phyloP scores from a whole-genome alignment of 2,888 invertebrate species.

The Schizaphis graminum region DNA sequence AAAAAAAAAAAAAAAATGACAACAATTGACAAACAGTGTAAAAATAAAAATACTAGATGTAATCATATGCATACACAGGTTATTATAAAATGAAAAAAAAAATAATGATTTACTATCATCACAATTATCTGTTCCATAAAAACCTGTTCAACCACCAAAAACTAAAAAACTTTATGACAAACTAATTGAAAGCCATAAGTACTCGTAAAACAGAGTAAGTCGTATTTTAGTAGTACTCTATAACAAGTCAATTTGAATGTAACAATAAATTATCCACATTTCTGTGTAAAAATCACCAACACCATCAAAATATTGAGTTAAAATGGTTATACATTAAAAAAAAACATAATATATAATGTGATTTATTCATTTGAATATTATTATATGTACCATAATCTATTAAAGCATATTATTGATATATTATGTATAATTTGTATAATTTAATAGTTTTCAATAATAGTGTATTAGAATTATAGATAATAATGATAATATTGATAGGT shows the following conservation, averaged over 20 bases:
- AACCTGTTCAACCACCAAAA: neutral
- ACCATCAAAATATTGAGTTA: neutral
- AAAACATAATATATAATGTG: neutral
- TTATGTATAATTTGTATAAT: neutral
- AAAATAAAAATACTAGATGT: neutral
- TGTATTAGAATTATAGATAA: no score
- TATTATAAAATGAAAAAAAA: neutral
- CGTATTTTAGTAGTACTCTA: neutral
- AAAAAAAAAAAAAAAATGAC: neutral
- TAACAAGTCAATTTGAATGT: conserved; percentile 28
- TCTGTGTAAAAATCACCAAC: neutral
- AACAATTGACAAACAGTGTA: neutral
- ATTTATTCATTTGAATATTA: neutral
- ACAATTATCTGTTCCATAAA: neutral
- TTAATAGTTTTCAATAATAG: neutral
- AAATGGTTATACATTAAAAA: neutral
- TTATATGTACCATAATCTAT: neutral
- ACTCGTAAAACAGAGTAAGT: neutral
- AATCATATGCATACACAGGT: neutral
- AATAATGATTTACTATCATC: neutral
- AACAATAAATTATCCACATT: neutral
- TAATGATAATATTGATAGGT: no score
- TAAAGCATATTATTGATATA: neutral
- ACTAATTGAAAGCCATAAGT: conserved; percentile 7
- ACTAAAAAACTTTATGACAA: neutral